These are phyloP conservation scores for Drosophila funebris DNA, from an alignment of 1,140 invertebrate genomes.

Conservation along the genomic window DNA sequence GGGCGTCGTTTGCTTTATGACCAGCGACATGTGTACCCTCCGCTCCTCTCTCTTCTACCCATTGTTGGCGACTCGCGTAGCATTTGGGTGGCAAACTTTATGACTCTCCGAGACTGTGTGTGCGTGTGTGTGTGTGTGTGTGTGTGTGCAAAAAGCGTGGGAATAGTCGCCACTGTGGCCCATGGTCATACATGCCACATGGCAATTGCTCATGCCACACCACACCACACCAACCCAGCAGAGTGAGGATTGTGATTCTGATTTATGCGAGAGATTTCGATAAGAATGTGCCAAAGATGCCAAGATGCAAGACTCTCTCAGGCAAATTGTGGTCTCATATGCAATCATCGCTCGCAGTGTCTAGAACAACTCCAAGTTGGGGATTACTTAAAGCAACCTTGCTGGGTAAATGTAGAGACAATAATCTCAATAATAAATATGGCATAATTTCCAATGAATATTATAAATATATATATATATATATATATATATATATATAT, in stretches of 20 bases:
- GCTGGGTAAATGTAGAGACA: background rate
- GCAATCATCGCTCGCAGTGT: background rate
- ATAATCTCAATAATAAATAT: no score
- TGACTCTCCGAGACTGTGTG: slow-evolving; percentile 24
- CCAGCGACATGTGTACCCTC: slow-evolving; percentile 24
- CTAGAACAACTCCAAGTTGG: background rate
- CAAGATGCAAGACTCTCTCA: slow-evolving; percentile 26
- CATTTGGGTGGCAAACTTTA: slow-evolving; percentile 58
- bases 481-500: no score
- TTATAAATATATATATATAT: no score
- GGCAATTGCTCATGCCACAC: slow-evolving; percentile 39
- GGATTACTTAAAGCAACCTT: background rate
- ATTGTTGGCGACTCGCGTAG: slow-evolving; percentile 10
- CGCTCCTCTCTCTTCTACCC: background rate
- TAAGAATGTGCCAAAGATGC: slow-evolving; percentile 58
- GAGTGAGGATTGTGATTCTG: slow-evolving; percentile 55
- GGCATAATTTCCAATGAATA: no score
- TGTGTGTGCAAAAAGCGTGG: slow-evolving; percentile 55
- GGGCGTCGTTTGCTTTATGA: slow-evolving; percentile 61
- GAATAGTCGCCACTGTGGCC: slow-evolving; percentile 52
- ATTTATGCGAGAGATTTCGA: slow-evolving; percentile 71
- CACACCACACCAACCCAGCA: slow-evolving; percentile 1
- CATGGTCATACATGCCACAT: slow-evolving; percentile 16
- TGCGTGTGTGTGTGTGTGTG: slow-evolving; percentile 13
- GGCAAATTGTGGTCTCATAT: background rate